A percentile compares a stretch with the other conserved stretches of the same genome.
phyloP scores from a whole-genome alignment of 2,797 vertebrate species.

The Basileuterus tristriatus region DNA sequence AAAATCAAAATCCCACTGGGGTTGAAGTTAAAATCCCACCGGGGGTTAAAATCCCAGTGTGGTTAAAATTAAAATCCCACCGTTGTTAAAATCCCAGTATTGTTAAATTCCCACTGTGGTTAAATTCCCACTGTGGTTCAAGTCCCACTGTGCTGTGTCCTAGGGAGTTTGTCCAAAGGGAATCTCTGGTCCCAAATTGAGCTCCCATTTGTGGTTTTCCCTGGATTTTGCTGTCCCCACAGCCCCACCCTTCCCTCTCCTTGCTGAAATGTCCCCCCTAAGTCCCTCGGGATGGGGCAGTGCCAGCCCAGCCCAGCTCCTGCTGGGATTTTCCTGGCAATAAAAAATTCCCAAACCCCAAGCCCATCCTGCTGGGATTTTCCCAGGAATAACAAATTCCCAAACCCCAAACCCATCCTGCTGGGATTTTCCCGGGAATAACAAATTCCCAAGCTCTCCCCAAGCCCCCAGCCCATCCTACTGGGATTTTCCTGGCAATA shows the following conservation, averaged over 20 bases:
- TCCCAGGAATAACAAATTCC: accelerated
- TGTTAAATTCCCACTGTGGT: no score
- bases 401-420: neutral
- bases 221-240: neutral
- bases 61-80: no score
- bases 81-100: no score
- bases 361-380: neutral
- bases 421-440: neutral
- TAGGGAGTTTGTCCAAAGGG: neutral
- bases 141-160: neutral
- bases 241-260: neutral
- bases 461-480: no score
- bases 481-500: no score
- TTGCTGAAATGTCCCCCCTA: accelerated
- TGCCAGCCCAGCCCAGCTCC: accelerated
- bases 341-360: neutral
- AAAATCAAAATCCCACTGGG: no score
- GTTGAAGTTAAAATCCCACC: no score
- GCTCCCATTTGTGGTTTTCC: accelerated
- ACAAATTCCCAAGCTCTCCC: no score
- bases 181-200: accelerated
- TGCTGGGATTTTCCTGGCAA: no score
- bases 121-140: accelerated
- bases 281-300: neutral
- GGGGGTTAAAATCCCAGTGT: no score